Evolutionary conservation across 2,113 vertebrate species (phyloP).

Genomic region (Pelusios castaneus): DNA sequence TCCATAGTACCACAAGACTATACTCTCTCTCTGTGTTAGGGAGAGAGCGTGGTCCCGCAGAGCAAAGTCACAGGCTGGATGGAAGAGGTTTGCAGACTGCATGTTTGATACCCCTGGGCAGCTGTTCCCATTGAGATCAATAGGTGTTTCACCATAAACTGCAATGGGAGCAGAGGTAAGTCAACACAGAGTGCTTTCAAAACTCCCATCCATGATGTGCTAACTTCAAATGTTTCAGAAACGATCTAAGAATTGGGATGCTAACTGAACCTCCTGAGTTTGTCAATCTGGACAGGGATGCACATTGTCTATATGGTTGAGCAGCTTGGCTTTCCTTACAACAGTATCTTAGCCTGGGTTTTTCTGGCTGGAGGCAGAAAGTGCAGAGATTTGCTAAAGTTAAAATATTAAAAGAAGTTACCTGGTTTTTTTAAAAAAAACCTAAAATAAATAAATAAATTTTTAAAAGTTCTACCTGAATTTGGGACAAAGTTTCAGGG

Average conservation of each 20-base stretch:
- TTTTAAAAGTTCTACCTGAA: neutral
- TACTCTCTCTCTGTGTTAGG: too few species aligned
- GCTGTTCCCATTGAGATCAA: neutral
- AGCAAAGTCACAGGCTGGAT: too few species aligned
- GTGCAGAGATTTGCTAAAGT: neutral
- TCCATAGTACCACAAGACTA: too few species aligned
- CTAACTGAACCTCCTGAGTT: neutral
- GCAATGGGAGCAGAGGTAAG: neutral
- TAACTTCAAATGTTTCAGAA: neutral
- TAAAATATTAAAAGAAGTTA: neutral
- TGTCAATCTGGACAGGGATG: neutral
- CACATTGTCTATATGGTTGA: accelerated
- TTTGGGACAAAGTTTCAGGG: neutral
- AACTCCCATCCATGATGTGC: neutral
- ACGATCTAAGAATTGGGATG: neutral
- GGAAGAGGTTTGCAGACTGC: too few species aligned
- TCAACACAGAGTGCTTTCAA: neutral
- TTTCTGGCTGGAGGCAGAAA: neutral
- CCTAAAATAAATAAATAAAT: neutral
- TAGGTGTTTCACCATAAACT: neutral
- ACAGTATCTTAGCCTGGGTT: neutral
- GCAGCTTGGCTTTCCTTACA: neutral
- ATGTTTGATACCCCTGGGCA: too few species aligned
- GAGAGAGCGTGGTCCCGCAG: too few species aligned
- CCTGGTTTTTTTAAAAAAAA: neutral